Evolutionary conservation across 2,797 vertebrate genomes (phyloP).

Genomic region (Anguilla marmorata): DNA sequence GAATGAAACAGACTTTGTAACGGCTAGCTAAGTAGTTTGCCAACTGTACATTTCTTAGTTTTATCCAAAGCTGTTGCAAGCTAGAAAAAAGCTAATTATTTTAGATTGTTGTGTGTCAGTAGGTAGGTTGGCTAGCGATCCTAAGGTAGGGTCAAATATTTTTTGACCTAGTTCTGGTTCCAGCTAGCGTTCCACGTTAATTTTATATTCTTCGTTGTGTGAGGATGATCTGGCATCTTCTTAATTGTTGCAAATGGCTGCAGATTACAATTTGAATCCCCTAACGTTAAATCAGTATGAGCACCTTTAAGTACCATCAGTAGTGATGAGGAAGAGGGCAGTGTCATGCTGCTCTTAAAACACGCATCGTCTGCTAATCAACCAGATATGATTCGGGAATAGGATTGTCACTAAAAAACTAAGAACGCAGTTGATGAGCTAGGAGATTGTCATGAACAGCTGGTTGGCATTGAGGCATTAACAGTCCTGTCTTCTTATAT

Average conservation of each 20-base stretch:
- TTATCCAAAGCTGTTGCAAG: no score
- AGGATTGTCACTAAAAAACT: background rate
- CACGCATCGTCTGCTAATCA: slow-evolving; percentile 27
- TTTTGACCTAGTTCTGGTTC: no score
- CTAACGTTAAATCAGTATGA: slow-evolving; percentile 13
- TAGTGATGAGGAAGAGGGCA: slow-evolving; percentile 6
- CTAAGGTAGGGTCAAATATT: no score
- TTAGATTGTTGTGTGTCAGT: no score
- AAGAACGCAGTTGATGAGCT: background rate
- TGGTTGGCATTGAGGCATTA: background rate
- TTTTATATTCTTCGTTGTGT: background rate
- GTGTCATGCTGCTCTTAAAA: slow-evolving; percentile 10
- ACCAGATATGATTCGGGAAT: background rate
- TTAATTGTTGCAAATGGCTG: background rate
- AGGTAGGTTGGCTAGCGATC: no score
- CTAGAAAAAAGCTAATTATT: no score
- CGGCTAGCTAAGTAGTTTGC: no score
- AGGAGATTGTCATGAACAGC: background rate
- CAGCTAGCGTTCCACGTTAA: no score
- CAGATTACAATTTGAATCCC: slow-evolving; percentile 20
- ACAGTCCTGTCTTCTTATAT: background rate
- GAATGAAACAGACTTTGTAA: no score
- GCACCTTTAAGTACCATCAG: slow-evolving; percentile 26
- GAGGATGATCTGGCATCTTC: background rate
- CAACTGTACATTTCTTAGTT: no score